Base-by-base conservation (phyloP, 2,113 vertebrate genomes). In the Tetrax tetrax region DNA sequence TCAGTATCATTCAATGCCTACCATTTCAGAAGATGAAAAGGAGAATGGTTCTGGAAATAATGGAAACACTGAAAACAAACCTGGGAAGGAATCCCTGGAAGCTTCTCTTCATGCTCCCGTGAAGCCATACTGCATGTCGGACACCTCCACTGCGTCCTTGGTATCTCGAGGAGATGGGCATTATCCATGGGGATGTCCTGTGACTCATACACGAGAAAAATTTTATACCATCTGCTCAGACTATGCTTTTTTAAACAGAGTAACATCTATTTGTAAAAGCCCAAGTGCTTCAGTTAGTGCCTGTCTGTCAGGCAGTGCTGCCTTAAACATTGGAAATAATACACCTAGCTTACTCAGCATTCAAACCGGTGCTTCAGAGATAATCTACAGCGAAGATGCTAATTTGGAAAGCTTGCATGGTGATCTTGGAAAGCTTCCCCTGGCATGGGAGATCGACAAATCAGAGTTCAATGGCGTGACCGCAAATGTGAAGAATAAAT, bases 191-290 rank as follows among this genome's bases (percentile, higher is more conserved):
- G 99, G 98, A 92, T 99, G 99, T 96, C 99, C 99, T 15, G 99
- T 99, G 96, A 99, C 99, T 28, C 99, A 99, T 74, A 99, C 99
- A 65, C 96, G 98, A 28, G 99, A 99, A 97, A 99, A 99, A 96
- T 99, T 99, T 97, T 99, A 99, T 97, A 99, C 99, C 4, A 99
- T 99, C 91, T 99, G 99, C 94, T 99, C 99, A 8, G 99, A 99
- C 96, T 99, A 99, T 87, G 99, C 99, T 41, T 98, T 99, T 71
- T 98, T 99, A 91, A 99, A 99, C 97, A 99, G 98, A 98, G 99
- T 99, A 18, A 98, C 98, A 28, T 98, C 98, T 35, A 97, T 99
- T 95, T 98, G 98, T 97, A 98, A 98, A 86, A 98, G 98, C 59
- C 93, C 99, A 41, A 98, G 96, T 91, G 89, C 98, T 92, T 92